These are phyloP conservation scores for Trissoscelio sp. DNA, from an alignment of 2,888 invertebrate species.

Conservation along the genomic window DNA sequence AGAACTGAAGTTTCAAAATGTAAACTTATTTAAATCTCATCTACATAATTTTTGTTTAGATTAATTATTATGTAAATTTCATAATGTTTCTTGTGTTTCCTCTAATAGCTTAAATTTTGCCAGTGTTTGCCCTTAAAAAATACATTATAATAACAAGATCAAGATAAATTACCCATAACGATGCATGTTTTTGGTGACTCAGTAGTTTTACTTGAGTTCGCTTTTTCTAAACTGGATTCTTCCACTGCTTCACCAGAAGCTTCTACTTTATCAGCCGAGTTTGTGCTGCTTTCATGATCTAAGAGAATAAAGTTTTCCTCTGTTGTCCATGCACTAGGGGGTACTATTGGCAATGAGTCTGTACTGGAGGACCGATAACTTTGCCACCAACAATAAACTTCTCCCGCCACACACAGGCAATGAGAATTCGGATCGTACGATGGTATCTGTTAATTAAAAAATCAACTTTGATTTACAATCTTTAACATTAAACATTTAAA, in stretches of 20 bases:
- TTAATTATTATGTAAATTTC: too few relatives aligned
- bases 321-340: constrained; percentile 47
- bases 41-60: too few relatives aligned
- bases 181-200: constrained; percentile 74
- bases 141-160: too few relatives aligned
- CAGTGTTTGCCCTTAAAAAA: too few relatives aligned
- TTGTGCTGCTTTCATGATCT: constrained; percentile 67
- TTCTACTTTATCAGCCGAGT: constrained; percentile 67
- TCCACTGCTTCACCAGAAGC: constrained; percentile 68
- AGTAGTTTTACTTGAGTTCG: constrained; percentile 70
- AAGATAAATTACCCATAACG: constrained; percentile 76
- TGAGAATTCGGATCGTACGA: constrained; percentile 79
- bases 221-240: constrained; percentile 63
- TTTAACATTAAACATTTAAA: too few relatives aligned
- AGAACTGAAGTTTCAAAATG: too few relatives aligned
- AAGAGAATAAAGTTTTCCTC: constrained; percentile 50
- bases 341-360: constrained; percentile 54
- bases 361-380: constrained; percentile 69
- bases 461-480: too few relatives aligned
- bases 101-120: too few relatives aligned
- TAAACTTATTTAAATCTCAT: too few relatives aligned
- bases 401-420: constrained; percentile 81
- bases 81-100: too few relatives aligned
- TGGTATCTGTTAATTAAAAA: constrained; percentile 75
- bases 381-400: constrained; percentile 82